Evolutionary conservation across 2,888 invertebrate species (phyloP), one percentile per base, ranked within the genome.

Genomic region (Xanthia togata): DNA sequence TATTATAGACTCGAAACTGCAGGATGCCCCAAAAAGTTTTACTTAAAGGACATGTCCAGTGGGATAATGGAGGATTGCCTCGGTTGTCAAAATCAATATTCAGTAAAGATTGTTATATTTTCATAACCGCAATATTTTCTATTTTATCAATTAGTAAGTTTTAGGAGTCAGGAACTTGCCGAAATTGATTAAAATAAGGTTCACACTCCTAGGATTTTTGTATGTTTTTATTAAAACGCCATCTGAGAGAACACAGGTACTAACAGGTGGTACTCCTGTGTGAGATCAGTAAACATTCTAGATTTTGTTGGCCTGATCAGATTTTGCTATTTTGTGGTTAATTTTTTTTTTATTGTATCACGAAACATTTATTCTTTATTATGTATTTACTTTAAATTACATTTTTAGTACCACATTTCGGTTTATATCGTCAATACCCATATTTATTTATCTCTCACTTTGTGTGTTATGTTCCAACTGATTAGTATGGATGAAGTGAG

Each of bases 11-110:
- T 67, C 0, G 9, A 23, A 2, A 55, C 55, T 55, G 23, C 9
- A 55, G 5, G 31, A 31, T 67, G 31, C 9, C 31, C 23, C 23
- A 59, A 23, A 47, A 23, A 55, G 23, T 2, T 31, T 57, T 23
- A 9, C 23, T 9, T 23, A 65, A 65, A 31, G 65, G 65, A 65
- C 65, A 65, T 65, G 65, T 65, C 65, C 65, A 65, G 65, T 65
- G 12, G 26, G 8, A 47, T 47, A 12, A 31, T 47, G 65, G 26
- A 65, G 26, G 31, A 23, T 14, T 65, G 65, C 4, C 65, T 50
- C 23, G 26, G 12, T 14, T 8, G 26, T 53, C 14, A 65, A 50
- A 47, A 65, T 23, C 65, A 50, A 14, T 65, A 12, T 50, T 31
- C 53, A 31, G 26, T 50, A 31, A 23, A 31, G 12, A 65, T 50